Conservation (phyloP, 2,888 invertebrate species). For the Gymnoscelis rufifasciata region DNA sequence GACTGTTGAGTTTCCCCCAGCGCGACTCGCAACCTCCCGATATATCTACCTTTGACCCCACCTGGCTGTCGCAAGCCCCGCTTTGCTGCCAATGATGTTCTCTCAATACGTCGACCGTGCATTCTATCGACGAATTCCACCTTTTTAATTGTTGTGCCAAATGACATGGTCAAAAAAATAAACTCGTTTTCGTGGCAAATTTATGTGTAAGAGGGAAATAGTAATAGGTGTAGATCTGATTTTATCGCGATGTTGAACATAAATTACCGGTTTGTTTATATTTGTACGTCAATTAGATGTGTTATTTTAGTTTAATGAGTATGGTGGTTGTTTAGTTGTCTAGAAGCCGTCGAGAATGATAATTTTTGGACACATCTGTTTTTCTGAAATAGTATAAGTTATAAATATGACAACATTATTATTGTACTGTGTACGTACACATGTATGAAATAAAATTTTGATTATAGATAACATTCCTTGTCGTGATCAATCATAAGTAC, state of each 20-base stretch:
- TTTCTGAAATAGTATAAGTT: too few species aligned
- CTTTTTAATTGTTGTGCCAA: conserved; percentile 63
- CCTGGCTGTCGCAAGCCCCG: conserved; percentile 66
- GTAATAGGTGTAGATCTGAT: conserved; percentile 1
- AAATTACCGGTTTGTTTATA: not conserved
- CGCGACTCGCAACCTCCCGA: conserved; percentile 63
- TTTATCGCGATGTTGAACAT: not conserved
- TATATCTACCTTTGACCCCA: conserved; percentile 73
- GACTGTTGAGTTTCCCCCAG: conserved; percentile 59
- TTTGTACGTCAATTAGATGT: not conserved
- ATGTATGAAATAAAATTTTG: too few species aligned
- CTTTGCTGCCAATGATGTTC: conserved; percentile 69
- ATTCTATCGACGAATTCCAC: conserved; percentile 58
- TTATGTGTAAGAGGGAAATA: conserved; percentile 5
- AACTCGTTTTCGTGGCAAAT: conserved; percentile 4
- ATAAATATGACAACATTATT: too few species aligned
- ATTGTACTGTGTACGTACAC: too few species aligned
- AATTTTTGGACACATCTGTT: too few species aligned
- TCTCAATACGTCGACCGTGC: conserved; percentile 72
- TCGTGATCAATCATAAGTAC: too few species aligned
- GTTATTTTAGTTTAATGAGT: not conserved
- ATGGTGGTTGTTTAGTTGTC: not conserved
- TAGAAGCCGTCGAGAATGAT: not conserved
- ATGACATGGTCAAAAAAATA: conserved; percentile 36
- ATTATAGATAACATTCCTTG: too few species aligned